Conservation (phyloP, 1,140 invertebrate genomes). For the Yoshiicerus persimilis region DNA sequence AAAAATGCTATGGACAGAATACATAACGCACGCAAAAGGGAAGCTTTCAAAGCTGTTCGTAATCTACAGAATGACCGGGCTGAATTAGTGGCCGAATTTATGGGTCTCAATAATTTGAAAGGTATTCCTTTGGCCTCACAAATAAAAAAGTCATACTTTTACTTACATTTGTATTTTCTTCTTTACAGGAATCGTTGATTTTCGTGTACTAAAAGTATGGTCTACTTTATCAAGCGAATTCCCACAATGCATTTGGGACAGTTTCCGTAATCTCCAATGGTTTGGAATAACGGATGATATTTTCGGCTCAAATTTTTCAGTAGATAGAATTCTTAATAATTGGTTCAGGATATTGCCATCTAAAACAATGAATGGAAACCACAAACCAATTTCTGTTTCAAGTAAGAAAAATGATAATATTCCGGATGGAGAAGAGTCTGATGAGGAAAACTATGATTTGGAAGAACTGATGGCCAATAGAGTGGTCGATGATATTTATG, state of each 20-base stretch:
- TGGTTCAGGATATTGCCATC: not conserved
- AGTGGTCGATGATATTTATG: constrained; percentile 34
- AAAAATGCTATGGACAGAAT: not conserved
- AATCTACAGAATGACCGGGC: not conserved
- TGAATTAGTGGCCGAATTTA: constrained; percentile 8
- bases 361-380: not conserved
- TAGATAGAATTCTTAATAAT: not conserved
- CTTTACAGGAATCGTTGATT: not conserved
- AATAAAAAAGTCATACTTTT: too few species aligned
- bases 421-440: constrained; percentile 22
- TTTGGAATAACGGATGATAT: not conserved
- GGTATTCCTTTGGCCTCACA: too few species aligned
- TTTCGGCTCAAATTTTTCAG: not conserved
- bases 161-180: not conserved
- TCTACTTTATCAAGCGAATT: not conserved
- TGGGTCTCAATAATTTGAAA: constrained; percentile 17
- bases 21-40: not conserved
- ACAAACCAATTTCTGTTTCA: not conserved
- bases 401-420: not conserved
- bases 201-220: not conserved
- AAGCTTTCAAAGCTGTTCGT: not conserved
- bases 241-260: not conserved
- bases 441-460: constrained; percentile 46
- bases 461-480: constrained; percentile 41
- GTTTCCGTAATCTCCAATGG: not conserved